Conservation (phyloP, 1,140 invertebrate genomes). For the Listronotus bonariensis region DNA sequence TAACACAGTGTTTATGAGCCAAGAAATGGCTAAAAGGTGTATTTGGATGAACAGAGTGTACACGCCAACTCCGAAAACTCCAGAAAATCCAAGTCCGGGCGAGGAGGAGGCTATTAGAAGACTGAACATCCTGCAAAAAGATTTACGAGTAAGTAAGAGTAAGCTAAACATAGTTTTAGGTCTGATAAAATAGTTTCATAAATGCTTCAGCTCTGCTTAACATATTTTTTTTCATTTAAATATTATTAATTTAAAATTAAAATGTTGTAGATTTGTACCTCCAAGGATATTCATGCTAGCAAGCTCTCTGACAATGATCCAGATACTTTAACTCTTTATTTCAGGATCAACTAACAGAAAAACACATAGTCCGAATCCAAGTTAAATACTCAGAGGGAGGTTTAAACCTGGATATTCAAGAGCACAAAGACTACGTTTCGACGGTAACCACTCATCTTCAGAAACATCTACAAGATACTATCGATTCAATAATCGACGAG, state of each 20-base stretch:
- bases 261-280: too few species aligned
- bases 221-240: too few species aligned
- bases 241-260: too few species aligned
- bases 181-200: too few species aligned
- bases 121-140: constrained; percentile 70
- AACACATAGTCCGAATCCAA: constrained; percentile 65
- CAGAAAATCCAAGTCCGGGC: constrained; percentile 58
- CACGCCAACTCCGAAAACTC: constrained; percentile 56
- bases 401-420: constrained; percentile 58
- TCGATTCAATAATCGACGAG: constrained; percentile 67
- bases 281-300: too few species aligned
- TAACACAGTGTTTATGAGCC: constrained; percentile 76
- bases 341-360: constrained; percentile 65
- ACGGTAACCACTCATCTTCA: constrained; percentile 62
- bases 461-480: constrained; percentile 59
- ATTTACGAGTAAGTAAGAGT: constrained; percentile 65
- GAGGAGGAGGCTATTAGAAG: constrained; percentile 68
- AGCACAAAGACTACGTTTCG: constrained; percentile 67
- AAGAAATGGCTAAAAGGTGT: constrained; percentile 73
- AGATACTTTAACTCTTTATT: constrained; percentile 18
- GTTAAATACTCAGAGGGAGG: constrained; percentile 63
- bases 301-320: too few species aligned
- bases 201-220: too few species aligned
- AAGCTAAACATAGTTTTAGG: too few species aligned
- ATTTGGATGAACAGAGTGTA: constrained; percentile 71